Conservation (phyloP, 1,140 invertebrate species). For the Pseudobourletiella spinata region DNA sequence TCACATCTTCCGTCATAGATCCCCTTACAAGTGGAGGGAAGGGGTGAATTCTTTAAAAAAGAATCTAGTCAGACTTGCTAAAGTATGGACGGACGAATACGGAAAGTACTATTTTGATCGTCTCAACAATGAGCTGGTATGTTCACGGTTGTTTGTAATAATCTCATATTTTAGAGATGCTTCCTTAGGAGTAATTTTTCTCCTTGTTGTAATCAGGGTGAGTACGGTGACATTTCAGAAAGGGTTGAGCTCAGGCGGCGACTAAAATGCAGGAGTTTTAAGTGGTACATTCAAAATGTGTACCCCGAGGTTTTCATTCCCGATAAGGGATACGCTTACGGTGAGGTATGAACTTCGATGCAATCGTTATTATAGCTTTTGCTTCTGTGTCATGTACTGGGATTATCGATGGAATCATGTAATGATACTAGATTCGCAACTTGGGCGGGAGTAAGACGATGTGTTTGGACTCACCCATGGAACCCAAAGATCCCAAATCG, state of each 20-base stretch:
- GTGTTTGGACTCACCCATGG: constrained; percentile 15
- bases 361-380: neutral
- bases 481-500: neutral
- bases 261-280: constrained; percentile 89
- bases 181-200: too few species aligned
- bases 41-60: constrained; percentile 70
- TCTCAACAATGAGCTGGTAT: constrained; percentile 12
- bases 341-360: constrained; percentile 60
- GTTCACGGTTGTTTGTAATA: constrained; percentile 10
- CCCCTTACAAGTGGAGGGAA: constrained; percentile 40
- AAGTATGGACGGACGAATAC: constrained; percentile 57
- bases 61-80: constrained; percentile 58
- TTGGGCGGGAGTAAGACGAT: neutral
- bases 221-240: constrained; percentile 72
- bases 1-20: constrained; percentile 40
- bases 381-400: neutral
- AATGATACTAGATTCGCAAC: constrained; percentile 17
- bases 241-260: constrained; percentile 61
- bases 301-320: constrained; percentile 97
- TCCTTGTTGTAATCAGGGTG: too few species aligned
- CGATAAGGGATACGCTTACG: constrained; percentile 85
- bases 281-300: constrained; percentile 95
- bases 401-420: neutral
- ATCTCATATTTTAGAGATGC: too few species aligned
- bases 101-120: constrained; percentile 63